Base-by-base conservation (phyloP, 2,113 vertebrate species). In the Rallus limicola region DNA sequence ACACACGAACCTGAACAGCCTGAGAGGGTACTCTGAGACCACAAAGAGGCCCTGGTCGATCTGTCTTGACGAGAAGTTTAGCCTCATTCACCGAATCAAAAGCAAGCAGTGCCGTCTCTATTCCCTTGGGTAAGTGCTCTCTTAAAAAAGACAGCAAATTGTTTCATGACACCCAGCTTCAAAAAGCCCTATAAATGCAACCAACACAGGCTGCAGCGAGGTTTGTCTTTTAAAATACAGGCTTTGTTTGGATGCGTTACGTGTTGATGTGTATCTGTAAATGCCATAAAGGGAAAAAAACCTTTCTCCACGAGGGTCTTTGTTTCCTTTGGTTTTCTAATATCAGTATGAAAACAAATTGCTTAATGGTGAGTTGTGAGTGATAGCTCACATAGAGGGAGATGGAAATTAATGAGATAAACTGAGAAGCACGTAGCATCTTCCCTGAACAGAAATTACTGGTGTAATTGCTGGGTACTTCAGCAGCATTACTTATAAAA, bases 41-140 rank as follows among this genome's bases (percentile, higher is more conserved):
- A 1, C 77, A 36, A 90, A 88, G 74, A 98, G 97, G 81, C 98
- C 98, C 46, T 98, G 98, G 99, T 92, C 92, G 6, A 8, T 99
- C 86, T 99, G 98, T 92, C 97, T 99, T 91, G 99, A 99, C 11
- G 97, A 97, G 88, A 98, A 93, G 77, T 99, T 98, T 94, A 97
- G 95, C 96, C 98, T 99, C 90, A 84, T 93, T 75, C 98, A 97
- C 95, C 98, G 97, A 56, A 98, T 99, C 82, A 96, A 92, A 59
- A 98, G 40, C 85, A 98, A 98, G 96, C 98, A 97, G 33, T 99
- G 99, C 55, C 97, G 98, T 16, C 97, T 99, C 46, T 99, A 99
- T 88, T 99, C 99, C 55, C 95, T 98, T 44, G 98, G 98, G 98
- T 98, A 96, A 98, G 98, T 87, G 65, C 21, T 44, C 31, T 24